These are phyloP conservation scores for Rapana venosa DNA, from an alignment of 2,888 invertebrate species.

Conservation along the genomic window DNA sequence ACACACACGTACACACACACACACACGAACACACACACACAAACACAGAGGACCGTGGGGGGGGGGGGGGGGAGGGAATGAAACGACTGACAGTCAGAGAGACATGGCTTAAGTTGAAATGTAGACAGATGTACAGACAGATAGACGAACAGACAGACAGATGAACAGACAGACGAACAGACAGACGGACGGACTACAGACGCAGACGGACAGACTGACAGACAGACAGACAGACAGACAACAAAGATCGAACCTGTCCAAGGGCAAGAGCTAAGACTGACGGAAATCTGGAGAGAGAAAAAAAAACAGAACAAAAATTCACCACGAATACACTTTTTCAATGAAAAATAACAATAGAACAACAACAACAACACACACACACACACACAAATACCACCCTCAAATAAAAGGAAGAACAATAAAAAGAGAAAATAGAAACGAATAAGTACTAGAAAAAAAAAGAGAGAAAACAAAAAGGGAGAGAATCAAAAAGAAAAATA, in stretches of 20 bases:
- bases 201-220: neutral
- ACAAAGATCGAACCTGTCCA: neutral
- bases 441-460: no score
- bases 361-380: neutral
- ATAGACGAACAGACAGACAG: neutral
- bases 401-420: no score
- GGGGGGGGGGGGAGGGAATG: no score
- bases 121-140: neutral
- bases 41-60: neutral
- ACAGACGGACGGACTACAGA: neutral
- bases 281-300: neutral
- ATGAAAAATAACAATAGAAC: neutral
- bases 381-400: no score
- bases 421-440: no score
- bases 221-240: neutral
- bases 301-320: neutral
- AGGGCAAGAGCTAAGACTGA: neutral
- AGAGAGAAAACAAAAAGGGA: no score
- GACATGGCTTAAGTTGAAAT: neutral
- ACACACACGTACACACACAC: slow-evolving; percentile 20
- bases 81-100: neutral
- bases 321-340: neutral
- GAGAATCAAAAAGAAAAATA: no score
- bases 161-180: neutral
- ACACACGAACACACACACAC: slow-evolving; percentile 16